These are phyloP conservation scores for Leptopilina drosophilae DNA, from an alignment of 2,888 invertebrate genomes.

Conservation along the genomic window DNA sequence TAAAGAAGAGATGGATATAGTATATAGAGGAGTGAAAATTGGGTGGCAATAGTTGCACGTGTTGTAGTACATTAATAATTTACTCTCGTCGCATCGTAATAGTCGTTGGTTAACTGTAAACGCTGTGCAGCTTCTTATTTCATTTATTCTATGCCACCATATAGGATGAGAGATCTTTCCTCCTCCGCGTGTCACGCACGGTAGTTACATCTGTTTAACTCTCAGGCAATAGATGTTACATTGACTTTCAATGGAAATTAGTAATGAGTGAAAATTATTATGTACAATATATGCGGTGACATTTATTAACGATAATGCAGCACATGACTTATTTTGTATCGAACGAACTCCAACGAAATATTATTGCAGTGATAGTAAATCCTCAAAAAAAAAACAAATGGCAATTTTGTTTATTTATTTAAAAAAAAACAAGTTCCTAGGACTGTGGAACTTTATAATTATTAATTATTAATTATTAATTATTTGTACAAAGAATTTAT, in stretches of 20 bases:
- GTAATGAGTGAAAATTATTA: conserved; percentile 67
- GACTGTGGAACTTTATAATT: no score
- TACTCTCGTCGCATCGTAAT: conserved; percentile 49
- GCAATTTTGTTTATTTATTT: no score
- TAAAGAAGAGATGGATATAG: no score
- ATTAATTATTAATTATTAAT: no score
- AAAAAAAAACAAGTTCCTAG: no score
- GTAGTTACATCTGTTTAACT: conserved; percentile 50
- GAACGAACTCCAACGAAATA: conserved; percentile 51
- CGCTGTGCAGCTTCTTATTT: conserved; percentile 53
- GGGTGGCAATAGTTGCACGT: conserved; percentile 8
- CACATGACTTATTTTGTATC: conserved; percentile 60
- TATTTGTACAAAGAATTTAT: no score
- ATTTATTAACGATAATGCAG: conserved; percentile 69
- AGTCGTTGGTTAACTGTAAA: conserved; percentile 55
- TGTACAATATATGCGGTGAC: conserved; percentile 61
- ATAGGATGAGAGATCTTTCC: conserved; percentile 48
- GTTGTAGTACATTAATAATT: conserved; percentile 51
- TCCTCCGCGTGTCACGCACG: conserved; percentile 47
- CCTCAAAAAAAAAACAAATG: no score
- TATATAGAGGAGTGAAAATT: conserved; percentile 18
- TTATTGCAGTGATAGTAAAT: conserved; percentile 5
- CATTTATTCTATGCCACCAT: conserved; percentile 34
- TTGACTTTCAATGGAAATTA: conserved; percentile 60
- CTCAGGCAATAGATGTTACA: conserved; percentile 50